phyloP scores from a whole-genome alignment of 2,888 invertebrate genomes.

The Dendrolimus pini region DNA sequence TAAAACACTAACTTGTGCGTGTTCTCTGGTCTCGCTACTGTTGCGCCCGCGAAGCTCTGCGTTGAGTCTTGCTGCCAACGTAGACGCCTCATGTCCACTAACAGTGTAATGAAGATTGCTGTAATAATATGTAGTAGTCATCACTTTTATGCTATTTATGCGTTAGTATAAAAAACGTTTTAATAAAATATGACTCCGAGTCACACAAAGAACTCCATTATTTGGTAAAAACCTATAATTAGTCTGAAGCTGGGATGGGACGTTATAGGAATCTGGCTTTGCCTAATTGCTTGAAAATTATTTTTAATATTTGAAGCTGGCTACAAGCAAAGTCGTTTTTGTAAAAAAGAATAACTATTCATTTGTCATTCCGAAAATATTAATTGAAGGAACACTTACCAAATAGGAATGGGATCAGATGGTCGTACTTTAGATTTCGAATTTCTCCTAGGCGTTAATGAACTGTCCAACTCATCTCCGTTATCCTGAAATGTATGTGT shows the following conservation, averaged over 20 bases:
- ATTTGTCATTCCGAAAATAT: no score
- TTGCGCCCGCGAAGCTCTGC: conserved; percentile 75
- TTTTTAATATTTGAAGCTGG: no score
- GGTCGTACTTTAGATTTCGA: conserved; percentile 68
- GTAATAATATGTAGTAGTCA: conserved; percentile 6
- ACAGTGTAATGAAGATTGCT: conserved; percentile 83
- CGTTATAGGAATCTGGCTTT: no score
- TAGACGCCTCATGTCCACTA: conserved; percentile 87
- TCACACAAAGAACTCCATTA: no score
- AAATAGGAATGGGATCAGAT: conserved; percentile 87
- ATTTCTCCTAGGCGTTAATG: conserved; percentile 47
- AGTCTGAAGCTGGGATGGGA: no score
- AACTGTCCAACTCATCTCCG: conserved; percentile 50
- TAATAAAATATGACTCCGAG: no score
- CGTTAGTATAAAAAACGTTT: no score
- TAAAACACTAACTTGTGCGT: conserved; percentile 34
- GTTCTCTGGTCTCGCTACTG: conserved; percentile 21
- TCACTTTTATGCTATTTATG: no score
- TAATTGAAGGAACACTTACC: conserved; percentile 52
- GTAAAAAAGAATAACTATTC: no score
- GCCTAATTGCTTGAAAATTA: no score
- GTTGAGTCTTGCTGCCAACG: conserved; percentile 82
- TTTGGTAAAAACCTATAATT: no score
- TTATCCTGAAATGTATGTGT: conserved; percentile 24
- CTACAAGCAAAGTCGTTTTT: no score